Evolutionary conservation across 2,797 vertebrate species (phyloP).

Genomic region (Brachyalestes nurse): DNA sequence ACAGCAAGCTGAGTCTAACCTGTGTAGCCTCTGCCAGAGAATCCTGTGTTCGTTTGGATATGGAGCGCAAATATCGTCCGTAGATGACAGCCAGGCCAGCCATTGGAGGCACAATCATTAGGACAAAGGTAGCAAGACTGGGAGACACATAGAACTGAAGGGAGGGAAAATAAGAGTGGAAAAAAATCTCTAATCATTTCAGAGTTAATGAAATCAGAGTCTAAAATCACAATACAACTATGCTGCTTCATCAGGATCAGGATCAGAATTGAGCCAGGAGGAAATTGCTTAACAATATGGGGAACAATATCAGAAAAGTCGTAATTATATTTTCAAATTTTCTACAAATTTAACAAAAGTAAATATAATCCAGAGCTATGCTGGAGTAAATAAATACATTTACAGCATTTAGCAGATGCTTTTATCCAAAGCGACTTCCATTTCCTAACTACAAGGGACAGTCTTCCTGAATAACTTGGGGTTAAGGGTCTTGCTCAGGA

Average conservation of each 20-base stretch:
- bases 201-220: neutral
- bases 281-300: no score
- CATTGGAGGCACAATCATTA: slow-evolving; percentile 91
- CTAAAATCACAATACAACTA: neutral
- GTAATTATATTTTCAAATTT: neutral
- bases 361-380: neutral
- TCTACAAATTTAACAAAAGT: neutral
- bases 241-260: neutral
- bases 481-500: no score
- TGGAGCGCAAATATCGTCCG: slow-evolving; percentile 88
- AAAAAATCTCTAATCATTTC: neutral
- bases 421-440: no score
- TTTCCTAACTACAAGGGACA: no score
- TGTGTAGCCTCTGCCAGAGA: slow-evolving; percentile 93
- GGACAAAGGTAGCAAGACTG: slow-evolving; percentile 88
- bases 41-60: slow-evolving; percentile 92
- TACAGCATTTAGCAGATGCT: no score
- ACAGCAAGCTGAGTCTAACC: slow-evolving; percentile 71
- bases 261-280: no score
- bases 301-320: neutral
- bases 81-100: slow-evolving; percentile 87
- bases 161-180: slow-evolving; percentile 21
- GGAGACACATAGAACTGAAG: slow-evolving; percentile 92
- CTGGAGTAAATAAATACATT: neutral
- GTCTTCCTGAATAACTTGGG: no score